A percentile compares a stretch with the other conserved stretches of the same genome.
These are phyloP conservation scores for Aythya fuligula DNA, from an alignment of 2,797 vertebrate genomes.

Conservation along the genomic window DNA sequence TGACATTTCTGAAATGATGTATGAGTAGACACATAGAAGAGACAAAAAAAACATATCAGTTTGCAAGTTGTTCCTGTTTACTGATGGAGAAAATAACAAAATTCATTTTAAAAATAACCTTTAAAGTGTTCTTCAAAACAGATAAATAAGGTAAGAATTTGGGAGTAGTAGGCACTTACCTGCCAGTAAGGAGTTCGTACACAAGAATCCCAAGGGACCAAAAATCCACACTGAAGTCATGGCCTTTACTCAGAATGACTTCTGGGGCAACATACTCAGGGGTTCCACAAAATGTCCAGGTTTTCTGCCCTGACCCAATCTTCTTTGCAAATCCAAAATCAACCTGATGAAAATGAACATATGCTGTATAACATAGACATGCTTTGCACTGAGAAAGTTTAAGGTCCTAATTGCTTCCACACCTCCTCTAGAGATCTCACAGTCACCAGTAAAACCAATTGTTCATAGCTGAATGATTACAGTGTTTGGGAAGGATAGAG, in stretches of 20 bases:
- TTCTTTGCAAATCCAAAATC: conserved; percentile 98
- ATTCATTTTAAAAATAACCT: neutral
- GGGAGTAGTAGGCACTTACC: conserved; percentile 76
- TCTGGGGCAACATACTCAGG: conserved; percentile 96
- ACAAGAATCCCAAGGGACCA: conserved; percentile 95
- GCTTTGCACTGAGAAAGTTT: neutral
- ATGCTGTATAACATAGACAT: neutral
- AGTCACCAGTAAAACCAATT: neutral
- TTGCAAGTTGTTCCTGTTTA: neutral
- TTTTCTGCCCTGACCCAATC: conserved; percentile 92
- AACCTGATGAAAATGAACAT: conserved; percentile 79
- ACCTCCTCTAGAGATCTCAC: neutral
- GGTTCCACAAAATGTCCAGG: conserved; percentile 96
- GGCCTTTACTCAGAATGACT: conserved; percentile 95
- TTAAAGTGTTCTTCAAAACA: neutral
- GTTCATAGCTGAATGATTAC: neutral
- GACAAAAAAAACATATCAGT: neutral
- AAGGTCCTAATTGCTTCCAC: neutral
- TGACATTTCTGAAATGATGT: neutral
- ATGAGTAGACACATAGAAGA: neutral
- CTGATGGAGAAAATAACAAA: neutral
- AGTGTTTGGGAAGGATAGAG: neutral
- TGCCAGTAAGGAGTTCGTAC: conserved; percentile 93
- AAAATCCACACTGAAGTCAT: conserved; percentile 94
- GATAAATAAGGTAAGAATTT: neutral